Base-by-base conservation (phyloP, 2,113 vertebrate species). In the Cololabis saira region DNA sequence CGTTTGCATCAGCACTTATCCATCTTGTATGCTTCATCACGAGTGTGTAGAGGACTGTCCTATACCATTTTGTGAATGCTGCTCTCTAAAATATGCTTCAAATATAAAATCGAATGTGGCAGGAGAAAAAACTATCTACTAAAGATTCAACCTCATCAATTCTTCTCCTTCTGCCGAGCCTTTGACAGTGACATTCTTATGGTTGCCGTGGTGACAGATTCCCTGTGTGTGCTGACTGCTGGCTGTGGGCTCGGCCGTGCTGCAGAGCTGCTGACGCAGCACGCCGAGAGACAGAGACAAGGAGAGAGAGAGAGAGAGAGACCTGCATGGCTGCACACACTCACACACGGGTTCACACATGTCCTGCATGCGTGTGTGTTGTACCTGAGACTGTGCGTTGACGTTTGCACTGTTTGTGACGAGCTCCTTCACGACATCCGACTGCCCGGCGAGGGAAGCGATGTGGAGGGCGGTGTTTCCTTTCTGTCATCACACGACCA, bases 301-400 rank as follows among this genome's bases (percentile, higher is more conserved):
- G 19, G 37, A 59, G 19, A 33, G 27, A 66, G 27, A 54, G 37
- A 58, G 41, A 61, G 27, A 33, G 14, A 44, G 3, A 48, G 3
- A 52, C 75, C 37, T 63, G 53, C 57, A 72, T 9, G 51, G 72
- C 37, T 63, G 53, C 57, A 72, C 76, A 41, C 41, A 58, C 75
- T 33, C 45, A 44, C 15, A 51, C 47, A 10, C 12, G 0, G 51
- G 18, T 60, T 53, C 62, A 42, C 61, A 48, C 0, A 51, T 57
- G 30, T 81, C 18, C 13, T 60, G 40, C 24, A 55, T 40, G 40
- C 21, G 4, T 53, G 27, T 55, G 44, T 40, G 49, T 42, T 52
- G 92, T 93, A 99, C 97, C 97, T 99, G 97, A 64, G 98, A 98
- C 61, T 98, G 97, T 49, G 97, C 93, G 2, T 99, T 99, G 86